These are phyloP conservation scores for Glaucidium brasilianum DNA, from an alignment of 2,113 vertebrate genomes.

Conservation along the genomic window DNA sequence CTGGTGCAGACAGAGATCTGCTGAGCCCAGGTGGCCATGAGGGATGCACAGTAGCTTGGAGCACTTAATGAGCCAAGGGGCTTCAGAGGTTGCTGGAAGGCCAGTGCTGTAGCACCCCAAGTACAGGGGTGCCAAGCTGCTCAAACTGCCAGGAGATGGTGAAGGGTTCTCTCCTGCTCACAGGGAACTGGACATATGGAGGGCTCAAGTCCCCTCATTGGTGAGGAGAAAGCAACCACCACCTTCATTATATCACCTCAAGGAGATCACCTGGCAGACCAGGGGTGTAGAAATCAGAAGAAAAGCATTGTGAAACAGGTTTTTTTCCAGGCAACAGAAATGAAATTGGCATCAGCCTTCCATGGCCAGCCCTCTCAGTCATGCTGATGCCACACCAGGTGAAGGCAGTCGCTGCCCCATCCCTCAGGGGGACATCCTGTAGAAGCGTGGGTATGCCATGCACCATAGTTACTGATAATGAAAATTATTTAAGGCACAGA, in stretches of 20 bases:
- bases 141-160: not conserved
- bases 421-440: rapidly evolving
- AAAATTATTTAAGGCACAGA: not conserved
- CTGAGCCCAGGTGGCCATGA: not conserved
- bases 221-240: not conserved
- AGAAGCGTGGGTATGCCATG: not conserved
- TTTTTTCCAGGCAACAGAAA: not conserved
- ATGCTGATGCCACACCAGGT: rapidly evolving
- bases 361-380: not conserved
- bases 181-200: rapidly evolving
- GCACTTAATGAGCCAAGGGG: not conserved
- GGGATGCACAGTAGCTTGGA: not conserved
- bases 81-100: not conserved
- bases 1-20: not conserved
- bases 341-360: not conserved
- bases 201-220: not conserved
- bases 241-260: not conserved
- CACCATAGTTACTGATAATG: not conserved
- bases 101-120: not conserved
- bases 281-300: not conserved
- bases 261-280: not conserved
- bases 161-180: not conserved
- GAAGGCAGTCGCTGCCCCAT: not conserved
- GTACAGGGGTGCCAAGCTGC: not conserved
- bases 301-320: not conserved